A percentile compares a stretch with the other conserved stretches of the same genome.
Evolutionary conservation across 2,113 vertebrate species (phyloP).

Genomic region (Apeltes quadracus): DNA sequence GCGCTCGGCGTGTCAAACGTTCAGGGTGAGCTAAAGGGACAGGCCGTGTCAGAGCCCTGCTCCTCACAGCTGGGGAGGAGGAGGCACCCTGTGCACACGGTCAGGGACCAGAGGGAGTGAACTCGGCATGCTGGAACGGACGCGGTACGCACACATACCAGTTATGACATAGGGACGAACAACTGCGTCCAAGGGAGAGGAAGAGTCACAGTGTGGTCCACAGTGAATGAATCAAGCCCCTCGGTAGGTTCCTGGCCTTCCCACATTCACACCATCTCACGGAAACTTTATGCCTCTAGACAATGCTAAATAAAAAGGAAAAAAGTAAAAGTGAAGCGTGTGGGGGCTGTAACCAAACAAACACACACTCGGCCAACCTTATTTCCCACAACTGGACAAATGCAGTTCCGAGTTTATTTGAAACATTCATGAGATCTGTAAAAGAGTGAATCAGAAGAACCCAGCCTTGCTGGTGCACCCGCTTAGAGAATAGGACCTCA

Average conservation of each 20-base stretch:
- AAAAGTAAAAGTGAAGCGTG: slow-evolving; percentile 6
- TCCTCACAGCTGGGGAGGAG: slow-evolving; percentile 73
- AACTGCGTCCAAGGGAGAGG: slow-evolving; percentile 42
- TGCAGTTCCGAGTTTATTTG: slow-evolving; percentile 33
- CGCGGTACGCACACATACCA: slow-evolving; percentile 53
- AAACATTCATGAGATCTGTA: slow-evolving; percentile 41
- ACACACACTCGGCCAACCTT: slow-evolving; percentile 25
- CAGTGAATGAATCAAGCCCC: slow-evolving; percentile 38
- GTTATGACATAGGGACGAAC: slow-evolving; percentile 56
- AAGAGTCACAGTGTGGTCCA: slow-evolving; percentile 35
- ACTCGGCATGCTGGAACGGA: slow-evolving; percentile 55
- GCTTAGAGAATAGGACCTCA: slow-evolving; percentile 34
- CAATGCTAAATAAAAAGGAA: slow-evolving; percentile 1
- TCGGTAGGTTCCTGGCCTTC: slow-evolving; percentile 31
- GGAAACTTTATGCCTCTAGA: slow-evolving; percentile 32
- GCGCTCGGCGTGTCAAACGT: slow-evolving; percentile 66
- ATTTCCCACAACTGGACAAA: slow-evolving; percentile 35
- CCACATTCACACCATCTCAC: slow-evolving; percentile 44
- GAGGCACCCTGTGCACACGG: slow-evolving; percentile 51
- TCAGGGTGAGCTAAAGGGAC: slow-evolving; percentile 78
- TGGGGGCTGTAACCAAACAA: slow-evolving; percentile 29
- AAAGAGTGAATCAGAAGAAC: slow-evolving; percentile 20
- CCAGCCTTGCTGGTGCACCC: slow-evolving; percentile 10
- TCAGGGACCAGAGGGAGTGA: slow-evolving; percentile 56
- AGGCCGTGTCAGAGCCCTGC: slow-evolving; percentile 73